Base-by-base conservation (phyloP, 2,888 invertebrate species). In the Teinopalpus imperialis region DNA sequence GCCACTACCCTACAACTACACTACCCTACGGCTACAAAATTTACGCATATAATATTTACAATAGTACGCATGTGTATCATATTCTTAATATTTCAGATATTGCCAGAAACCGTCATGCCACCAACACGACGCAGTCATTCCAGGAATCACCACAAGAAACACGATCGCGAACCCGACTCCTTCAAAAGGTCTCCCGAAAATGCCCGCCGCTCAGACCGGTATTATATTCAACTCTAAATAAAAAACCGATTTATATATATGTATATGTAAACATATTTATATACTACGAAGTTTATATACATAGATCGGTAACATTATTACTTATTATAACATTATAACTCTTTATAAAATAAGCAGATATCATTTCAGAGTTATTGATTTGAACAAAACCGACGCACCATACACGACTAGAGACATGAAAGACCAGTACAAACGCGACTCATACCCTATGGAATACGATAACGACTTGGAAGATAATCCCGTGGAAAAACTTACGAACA, bases 101-200 rank as follows among this genome's bases (percentile, higher is more conserved):
- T 89, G 61, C 79, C 87, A 6, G 89, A 89, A 26, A 68, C 87
- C 32, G 89, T 89, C 64, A 89, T 89, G 89, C 89, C 89, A 29
- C 89, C 89, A 30, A 63, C 81, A n/a, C 62, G 87, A 53, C 82
- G 87, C 44, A 87, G 75, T 58, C 86, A 89, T 57, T 83, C 85
- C 45, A 62, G 85, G 49, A 81, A 76, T 52, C 82, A 87, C 52
- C 79, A 85, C 63, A 89, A 86, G 64, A 83, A 75, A 69, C 76
- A 81, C 55, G 87, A 88, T 51, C 81, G 85, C 54, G 85, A 86
- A 46, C 69, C 70, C 56, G 85, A 85, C 29, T 64, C 61, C 44
- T 44, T 71, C 51, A 81, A 77, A 66, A 69, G 81, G 67, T 86
- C 87, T 59, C 83, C 87, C 49, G 87, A 87, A 52, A 79, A 70